Evolutionary conservation across 1,140 invertebrate species (phyloP).

Genomic region (Agrypnia vestita): DNA sequence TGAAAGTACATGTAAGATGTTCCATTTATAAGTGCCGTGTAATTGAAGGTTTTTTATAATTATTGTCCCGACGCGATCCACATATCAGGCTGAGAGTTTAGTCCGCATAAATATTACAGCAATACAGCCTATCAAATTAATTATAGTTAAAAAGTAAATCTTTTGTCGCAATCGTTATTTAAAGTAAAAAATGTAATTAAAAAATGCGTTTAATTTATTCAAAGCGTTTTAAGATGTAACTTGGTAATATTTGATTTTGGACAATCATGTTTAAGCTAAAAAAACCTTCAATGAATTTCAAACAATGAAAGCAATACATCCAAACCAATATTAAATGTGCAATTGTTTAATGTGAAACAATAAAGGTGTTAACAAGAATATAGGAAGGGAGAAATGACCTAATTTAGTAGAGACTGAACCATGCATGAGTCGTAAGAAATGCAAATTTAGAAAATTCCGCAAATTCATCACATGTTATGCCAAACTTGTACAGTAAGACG

Average conservation of each 20-base stretch:
- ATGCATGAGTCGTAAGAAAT: slow-evolving; percentile 17
- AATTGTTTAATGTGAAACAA: slow-evolving; percentile 19
- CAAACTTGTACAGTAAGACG: slow-evolving; percentile 52
- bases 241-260: neutral
- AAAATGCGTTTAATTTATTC: too few species aligned
- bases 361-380: slow-evolving; percentile 17
- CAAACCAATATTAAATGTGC: slow-evolving; percentile 21
- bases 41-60: slow-evolving; percentile 12
- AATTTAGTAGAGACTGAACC: slow-evolving; percentile 55
- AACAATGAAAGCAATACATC: slow-evolving; percentile 30
- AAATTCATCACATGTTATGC: slow-evolving; percentile 34
- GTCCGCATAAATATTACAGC: neutral
- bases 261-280: slow-evolving; percentile 2
- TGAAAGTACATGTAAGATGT: slow-evolving; percentile 5
- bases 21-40: neutral
- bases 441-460: slow-evolving; percentile 15
- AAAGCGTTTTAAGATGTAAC: too few species aligned
- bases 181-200: too few species aligned
- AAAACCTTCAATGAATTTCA: slow-evolving; percentile 21
- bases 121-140: slow-evolving; percentile 4
- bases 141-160: neutral
- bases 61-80: neutral
- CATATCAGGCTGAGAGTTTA: slow-evolving; percentile 2
- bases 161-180: too few species aligned
- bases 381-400: slow-evolving; percentile 49